Evolutionary conservation across 1,140 invertebrate species (phyloP), one percentile per base, ranked within the genome.

Genomic region (Tetramorium alpestre): DNA sequence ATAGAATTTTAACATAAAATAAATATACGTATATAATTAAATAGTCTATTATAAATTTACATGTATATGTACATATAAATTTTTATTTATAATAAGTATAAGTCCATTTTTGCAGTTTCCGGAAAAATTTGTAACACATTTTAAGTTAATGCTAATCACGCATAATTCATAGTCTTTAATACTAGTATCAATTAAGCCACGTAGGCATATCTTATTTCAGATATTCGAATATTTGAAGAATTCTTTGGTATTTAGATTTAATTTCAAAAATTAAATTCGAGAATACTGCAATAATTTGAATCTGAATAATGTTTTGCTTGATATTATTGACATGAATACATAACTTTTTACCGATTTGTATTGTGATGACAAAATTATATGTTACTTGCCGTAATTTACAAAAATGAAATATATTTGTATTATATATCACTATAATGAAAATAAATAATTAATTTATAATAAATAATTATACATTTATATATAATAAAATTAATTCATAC

Each of bases 1-100:
- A 11, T 28, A 10, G 18, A 65, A 78, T 78, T 85, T 67, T 75
- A 73, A 54, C 22, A 22, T 72, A 47, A 58, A 33, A 73, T 25
- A 22, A 1, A 47, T 44, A 28, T 41, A n/a, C 2, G 25, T 22
- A 13, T 60, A 44, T 38, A 49, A 84, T 22, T 60, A 62, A 25
- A 49, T 70, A 44, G 1, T 56, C 3, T 33, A 28, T 38, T 38
- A 33, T 38, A 49, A 78, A 78, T 80, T 67, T 28, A 56, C 4
- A 67, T n/a, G n/a, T 22, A 54, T 6, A 51, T 28, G 0, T 49
- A n/a, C 2, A 33, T 11, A 33, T 1, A n/a, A 2, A 51, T 13
- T 13, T 77, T 16, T 8, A 49, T 33, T 64, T 33, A 64, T 7
- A 64, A 49, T 16, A 64, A 56, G 2, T 62, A 16, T 28, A 77